Conservation (phyloP, 2,113 vertebrate species). For the Melanotaenia duboulayi region DNA sequence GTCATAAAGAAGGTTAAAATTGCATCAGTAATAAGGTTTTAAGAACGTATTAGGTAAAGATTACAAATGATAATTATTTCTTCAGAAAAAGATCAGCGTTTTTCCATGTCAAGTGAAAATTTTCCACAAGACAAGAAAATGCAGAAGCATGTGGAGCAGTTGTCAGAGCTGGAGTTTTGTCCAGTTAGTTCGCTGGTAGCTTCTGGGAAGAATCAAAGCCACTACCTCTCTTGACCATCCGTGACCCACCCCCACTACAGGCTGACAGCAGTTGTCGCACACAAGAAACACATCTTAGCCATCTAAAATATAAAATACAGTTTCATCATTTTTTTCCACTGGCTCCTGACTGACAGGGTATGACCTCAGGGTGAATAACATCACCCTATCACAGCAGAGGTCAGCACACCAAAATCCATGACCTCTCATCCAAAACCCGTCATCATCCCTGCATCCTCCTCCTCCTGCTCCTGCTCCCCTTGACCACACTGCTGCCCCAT, state of each 20-base stretch:
- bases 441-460: slow-evolving; percentile 18
- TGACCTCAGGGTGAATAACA: slow-evolving; percentile 46
- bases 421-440: slow-evolving; percentile 24
- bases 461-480: slow-evolving; percentile 31
- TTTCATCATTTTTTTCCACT: slow-evolving; percentile 58
- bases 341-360: slow-evolving; percentile 46
- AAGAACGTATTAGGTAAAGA: background rate
- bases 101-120: background rate
- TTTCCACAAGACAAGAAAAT: background rate
- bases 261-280: slow-evolving; percentile 53
- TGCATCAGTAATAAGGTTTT: background rate
- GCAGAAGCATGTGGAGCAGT: background rate
- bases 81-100: no score
- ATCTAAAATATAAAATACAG: slow-evolving; percentile 34
- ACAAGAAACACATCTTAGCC: slow-evolving; percentile 46
- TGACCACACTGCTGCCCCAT: slow-evolving; percentile 31
- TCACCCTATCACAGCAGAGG: slow-evolving; percentile 59
- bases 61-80: background rate
- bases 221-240: slow-evolving; percentile 11
- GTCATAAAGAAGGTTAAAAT: no score
- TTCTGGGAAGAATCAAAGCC: background rate
- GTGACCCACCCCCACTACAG: slow-evolving; percentile 16
- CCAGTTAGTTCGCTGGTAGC: slow-evolving; percentile 2
- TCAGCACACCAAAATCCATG: slow-evolving; percentile 25
- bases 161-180: background rate